Evolutionary conservation across 2,113 vertebrate species (phyloP).

Genomic region (Terrapene triunguis): DNA sequence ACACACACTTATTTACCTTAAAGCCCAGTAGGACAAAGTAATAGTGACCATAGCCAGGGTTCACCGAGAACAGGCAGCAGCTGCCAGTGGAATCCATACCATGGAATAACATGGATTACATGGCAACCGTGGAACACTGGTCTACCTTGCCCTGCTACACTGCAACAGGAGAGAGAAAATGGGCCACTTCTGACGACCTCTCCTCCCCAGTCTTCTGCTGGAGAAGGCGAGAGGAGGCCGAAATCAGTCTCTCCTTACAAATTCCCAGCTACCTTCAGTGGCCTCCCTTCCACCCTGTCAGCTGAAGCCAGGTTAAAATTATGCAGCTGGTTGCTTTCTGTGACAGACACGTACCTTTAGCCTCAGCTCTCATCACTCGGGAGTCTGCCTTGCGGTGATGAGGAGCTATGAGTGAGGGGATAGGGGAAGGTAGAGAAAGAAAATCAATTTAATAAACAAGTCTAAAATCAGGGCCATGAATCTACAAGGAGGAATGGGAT

Average conservation of each 20-base stretch:
- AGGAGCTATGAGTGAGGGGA: conserved; percentile 68
- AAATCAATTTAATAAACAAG: not conserved
- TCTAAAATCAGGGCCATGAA: not conserved
- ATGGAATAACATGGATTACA: not conserved
- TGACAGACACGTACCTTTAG: conserved; percentile 62
- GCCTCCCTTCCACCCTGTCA: not conserved
- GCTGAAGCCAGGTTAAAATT: not conserved
- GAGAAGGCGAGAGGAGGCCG: not conserved
- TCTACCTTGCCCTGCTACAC: rapidly evolving
- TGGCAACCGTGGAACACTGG: not conserved
- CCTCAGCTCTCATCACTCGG: conserved; percentile 83
- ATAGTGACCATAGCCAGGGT: not conserved
- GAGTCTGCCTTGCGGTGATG: conserved; percentile 80
- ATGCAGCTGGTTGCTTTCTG: not conserved
- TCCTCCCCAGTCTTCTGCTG: not conserved
- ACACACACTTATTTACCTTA: not conserved
- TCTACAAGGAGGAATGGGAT: not conserved
- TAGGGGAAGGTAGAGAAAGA: not conserved
- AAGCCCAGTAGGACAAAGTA: not conserved
- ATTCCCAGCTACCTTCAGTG: not conserved
- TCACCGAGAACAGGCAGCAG: not conserved
- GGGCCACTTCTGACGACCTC: rapidly evolving
- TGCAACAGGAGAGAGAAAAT: rapidly evolving
- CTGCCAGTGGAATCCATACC: not conserved
- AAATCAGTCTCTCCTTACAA: not conserved